Base-by-base conservation (phyloP, 2,797 vertebrate species). In the Nannoperca obscura region DNA sequence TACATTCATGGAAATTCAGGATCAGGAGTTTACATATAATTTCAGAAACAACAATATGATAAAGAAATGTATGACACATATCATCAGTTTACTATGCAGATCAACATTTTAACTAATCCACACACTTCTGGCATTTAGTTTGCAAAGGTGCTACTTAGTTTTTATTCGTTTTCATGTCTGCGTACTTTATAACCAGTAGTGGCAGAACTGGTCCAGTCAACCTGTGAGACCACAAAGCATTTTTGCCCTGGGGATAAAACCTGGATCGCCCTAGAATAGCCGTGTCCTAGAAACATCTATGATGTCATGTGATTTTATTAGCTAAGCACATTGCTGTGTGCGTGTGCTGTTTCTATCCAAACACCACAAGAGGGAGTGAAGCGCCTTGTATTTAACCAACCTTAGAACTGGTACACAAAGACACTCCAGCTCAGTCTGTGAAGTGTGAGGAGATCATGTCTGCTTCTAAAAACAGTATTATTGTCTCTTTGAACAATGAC, bases 301-400 rank as follows among this genome's bases (percentile, higher is more conserved):
- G 84, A 92, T 86, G 90, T 85, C 83, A 90, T 84, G 54, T 60
- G n/a, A 78, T 68, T 82, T 81, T 74, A 77, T 17, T 76, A 70
- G 75, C 78, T 64, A 11, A 74, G 47, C 11, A 5, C 69, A 44
- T 12, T 67, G 32, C 60, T 68, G 10, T 5, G n/a, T 71, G 68
- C 2, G 42, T 68, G 32, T 2, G 34, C 75, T 62, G 24, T 87
- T 87, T 34, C 32, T 38, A 17, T 20, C 2, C 14, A 9, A 27
- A 17, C 13, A 68, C 93, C 93, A 93, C 91, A 85, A 91, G 91
- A 78, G 84, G 91, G 90, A 79, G 89, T 81, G 73, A 86, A 40
- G 13, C 6, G 11, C 32, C 58, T 40, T 32, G 15, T 24, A 7
- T 70, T 75, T 38, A 46, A 42, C 68, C 50, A 67, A 32, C 27